Evolutionary conservation across 1,140 invertebrate species (phyloP).

Genomic region (Drosophila takahashii): DNA sequence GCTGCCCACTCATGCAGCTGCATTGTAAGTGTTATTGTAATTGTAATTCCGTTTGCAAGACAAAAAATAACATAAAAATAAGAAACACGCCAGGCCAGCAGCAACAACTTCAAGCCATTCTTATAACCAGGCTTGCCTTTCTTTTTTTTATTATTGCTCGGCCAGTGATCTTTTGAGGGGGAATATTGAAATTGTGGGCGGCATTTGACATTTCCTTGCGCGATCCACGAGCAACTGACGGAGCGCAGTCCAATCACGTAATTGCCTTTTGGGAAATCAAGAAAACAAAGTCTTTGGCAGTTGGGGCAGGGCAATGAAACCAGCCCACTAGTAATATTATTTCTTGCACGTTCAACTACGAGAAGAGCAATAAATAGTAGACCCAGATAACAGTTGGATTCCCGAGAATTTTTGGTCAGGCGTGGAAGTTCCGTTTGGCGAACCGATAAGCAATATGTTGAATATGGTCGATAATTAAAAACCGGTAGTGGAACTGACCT

Average conservation of each 20-base stretch:
- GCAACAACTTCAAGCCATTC: conserved; percentile 40
- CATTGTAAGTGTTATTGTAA: conserved; percentile 41
- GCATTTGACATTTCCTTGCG: conserved; percentile 63
- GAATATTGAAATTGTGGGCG: conserved; percentile 17
- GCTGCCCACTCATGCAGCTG: conserved; percentile 56
- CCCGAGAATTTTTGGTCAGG: not conserved
- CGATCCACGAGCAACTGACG: conserved; percentile 10
- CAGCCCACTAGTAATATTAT: not conserved
- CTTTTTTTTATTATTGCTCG: conserved; percentile 22
- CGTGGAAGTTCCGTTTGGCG: not conserved
- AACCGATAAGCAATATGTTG: conserved; percentile 13
- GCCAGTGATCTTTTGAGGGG: conserved; percentile 20
- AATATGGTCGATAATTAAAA: conserved; percentile 27
- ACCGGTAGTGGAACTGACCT: conserved; percentile 62
- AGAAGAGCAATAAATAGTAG: not conserved
- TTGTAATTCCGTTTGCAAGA: conserved; percentile 58
- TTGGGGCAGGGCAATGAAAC: not conserved
- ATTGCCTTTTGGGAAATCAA: conserved; percentile 17
- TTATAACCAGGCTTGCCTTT: conserved; percentile 31
- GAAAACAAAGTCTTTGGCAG: not conserved
- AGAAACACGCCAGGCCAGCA: conserved; percentile 29
- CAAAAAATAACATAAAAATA: conserved; percentile 33
- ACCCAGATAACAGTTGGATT: not conserved
- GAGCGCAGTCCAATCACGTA: conserved; percentile 51
- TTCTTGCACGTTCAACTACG: conserved; percentile 3